Evolutionary conservation across 2,797 vertebrate species (phyloP).

Genomic region (Lithobates sylvaticus): DNA sequence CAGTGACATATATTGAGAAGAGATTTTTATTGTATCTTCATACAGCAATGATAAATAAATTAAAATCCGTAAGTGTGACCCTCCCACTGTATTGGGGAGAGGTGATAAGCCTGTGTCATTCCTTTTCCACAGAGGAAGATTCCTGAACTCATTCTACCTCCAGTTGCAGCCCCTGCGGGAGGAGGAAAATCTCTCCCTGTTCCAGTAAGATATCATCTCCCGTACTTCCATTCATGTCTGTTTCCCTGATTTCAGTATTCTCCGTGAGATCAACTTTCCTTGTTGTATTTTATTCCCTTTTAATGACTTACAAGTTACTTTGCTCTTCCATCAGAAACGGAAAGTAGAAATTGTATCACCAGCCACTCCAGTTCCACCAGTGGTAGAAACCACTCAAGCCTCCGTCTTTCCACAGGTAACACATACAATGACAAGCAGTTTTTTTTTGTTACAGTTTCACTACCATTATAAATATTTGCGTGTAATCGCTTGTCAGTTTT

Average conservation of each 20-base stretch:
- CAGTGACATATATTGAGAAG: neutral
- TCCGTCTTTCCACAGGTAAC: constrained; percentile 85
- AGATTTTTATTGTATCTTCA: neutral
- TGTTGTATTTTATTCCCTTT: neutral
- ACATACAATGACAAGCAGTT: neutral
- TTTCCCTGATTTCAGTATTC: neutral
- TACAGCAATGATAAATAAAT: neutral
- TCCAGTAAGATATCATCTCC: constrained; percentile 78
- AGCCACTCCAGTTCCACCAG: constrained; percentile 82
- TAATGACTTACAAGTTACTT: constrained; percentile 58
- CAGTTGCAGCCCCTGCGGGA: constrained; percentile 86
- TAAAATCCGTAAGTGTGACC: neutral
- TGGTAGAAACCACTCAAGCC: constrained; percentile 86
- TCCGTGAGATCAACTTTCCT: neutral
- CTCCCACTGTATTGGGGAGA: constrained; percentile 4
- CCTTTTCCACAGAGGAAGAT: constrained; percentile 88
- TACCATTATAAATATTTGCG: neutral
- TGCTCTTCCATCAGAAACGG: constrained; percentile 82
- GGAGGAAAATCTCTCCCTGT: constrained; percentile 96
- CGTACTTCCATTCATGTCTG: constrained; percentile 35
- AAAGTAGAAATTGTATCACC: constrained; percentile 89
- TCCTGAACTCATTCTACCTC: constrained; percentile 89
- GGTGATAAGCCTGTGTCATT: constrained; percentile 37
- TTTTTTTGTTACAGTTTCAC: neutral
- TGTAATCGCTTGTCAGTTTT: neutral